Conservation (phyloP, 2,113 vertebrate species). For the Hydropotes inermis region DNA sequence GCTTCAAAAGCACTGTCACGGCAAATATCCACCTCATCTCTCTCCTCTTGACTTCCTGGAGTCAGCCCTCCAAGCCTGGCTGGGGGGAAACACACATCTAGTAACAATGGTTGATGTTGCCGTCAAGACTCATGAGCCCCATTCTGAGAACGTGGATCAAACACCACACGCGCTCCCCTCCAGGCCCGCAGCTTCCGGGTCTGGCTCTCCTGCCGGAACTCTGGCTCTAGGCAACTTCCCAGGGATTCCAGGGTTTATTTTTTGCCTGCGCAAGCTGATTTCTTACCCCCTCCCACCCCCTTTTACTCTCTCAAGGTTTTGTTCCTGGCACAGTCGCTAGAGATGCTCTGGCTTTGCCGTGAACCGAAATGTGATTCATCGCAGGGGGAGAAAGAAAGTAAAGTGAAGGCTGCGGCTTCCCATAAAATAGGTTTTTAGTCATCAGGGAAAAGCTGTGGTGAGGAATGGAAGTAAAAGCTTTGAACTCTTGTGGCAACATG, state of each 20-base stretch:
- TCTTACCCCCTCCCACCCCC: background rate
- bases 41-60: background rate
- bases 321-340: background rate
- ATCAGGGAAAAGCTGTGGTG: background rate
- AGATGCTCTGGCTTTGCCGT: conserved; percentile 1
- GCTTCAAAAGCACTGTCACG: background rate
- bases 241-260: conserved; percentile 21
- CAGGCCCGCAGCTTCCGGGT: background rate
- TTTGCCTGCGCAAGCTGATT: conserved; percentile 39
- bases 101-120: rapidly evolving
- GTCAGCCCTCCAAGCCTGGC: background rate
- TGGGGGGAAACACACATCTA: background rate
- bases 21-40: background rate
- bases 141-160: background rate
- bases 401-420: background rate
- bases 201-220: background rate
- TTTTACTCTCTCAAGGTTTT: conserved; percentile 48
- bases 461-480: background rate
- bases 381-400: background rate
- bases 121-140: rapidly evolving
- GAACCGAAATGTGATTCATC: background rate
- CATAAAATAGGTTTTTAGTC: background rate
- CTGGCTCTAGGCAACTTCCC: background rate
- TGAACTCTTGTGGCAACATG: background rate
- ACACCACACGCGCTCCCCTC: background rate